Conservation (phyloP, 2,797 vertebrate species). For the Chromobotia macracanthus region DNA sequence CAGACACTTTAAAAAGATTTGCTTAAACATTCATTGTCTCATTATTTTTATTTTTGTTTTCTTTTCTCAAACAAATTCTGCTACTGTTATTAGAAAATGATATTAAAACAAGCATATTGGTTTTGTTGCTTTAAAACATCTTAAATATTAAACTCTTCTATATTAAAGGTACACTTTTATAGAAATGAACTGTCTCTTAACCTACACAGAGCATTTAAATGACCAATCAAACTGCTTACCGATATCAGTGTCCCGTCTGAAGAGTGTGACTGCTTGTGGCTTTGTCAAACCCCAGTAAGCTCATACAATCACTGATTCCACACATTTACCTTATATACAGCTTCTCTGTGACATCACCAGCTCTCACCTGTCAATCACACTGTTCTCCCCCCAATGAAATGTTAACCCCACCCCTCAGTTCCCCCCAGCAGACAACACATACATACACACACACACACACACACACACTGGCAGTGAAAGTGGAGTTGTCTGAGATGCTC, state of each 20-base stretch:
- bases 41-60: not conserved
- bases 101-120: not conserved
- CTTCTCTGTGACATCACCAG: slow-evolving; percentile 48
- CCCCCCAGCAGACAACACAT: slow-evolving; percentile 29
- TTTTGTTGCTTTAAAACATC: no score
- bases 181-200: not conserved
- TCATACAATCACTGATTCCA: slow-evolving; percentile 46
- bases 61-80: not conserved
- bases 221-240: slow-evolving; percentile 8
- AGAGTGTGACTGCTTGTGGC: slow-evolving; percentile 39
- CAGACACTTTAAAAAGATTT: not conserved
- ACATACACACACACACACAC: not conserved
- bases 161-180: not conserved
- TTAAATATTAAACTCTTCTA: no score
- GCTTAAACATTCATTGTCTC: not conserved
- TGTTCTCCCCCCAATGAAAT: slow-evolving; percentile 47
- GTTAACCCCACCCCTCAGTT: slow-evolving; percentile 54
- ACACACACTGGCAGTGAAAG: not conserved
- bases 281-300: slow-evolving; percentile 32
- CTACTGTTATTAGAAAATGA: not conserved
- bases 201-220: not conserved
- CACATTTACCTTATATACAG: slow-evolving; percentile 71
- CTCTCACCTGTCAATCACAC: slow-evolving; percentile 60
- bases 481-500: not conserved
- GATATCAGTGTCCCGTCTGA: slow-evolving; percentile 45